These are phyloP conservation scores for Elymnias hypermnestra DNA, from an alignment of 1,140 invertebrate species.

Conservation along the genomic window DNA sequence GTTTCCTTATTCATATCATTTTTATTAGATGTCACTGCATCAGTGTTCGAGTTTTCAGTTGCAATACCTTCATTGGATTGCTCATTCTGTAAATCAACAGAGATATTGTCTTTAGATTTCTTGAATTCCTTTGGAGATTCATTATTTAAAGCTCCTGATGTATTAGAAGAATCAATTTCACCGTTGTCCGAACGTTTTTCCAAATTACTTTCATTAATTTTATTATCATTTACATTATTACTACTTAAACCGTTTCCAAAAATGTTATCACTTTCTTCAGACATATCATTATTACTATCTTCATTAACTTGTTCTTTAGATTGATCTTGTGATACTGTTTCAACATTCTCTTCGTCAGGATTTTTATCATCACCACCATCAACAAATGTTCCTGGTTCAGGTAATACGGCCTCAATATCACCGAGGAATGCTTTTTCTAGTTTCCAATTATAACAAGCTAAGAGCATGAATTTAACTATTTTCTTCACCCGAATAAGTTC, in stretches of 20 bases:
- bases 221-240: constrained; percentile 10
- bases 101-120: too few relatives aligned
- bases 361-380: constrained; percentile 34
- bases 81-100: too few relatives aligned
- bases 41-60: too few relatives aligned
- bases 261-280: constrained; percentile 16
- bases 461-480: constrained; percentile 88
- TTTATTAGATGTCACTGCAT: too few relatives aligned
- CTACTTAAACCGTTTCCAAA: constrained; percentile 11
- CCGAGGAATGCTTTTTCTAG: constrained; percentile 94
- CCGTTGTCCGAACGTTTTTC: too few relatives aligned
- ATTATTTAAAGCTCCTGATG: too few relatives aligned
- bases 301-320: constrained; percentile 9
- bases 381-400: constrained; percentile 62
- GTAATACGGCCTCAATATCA: constrained; percentile 85
- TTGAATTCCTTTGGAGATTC: too few relatives aligned
- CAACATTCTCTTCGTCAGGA: constrained; percentile 22
- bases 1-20: too few relatives aligned
- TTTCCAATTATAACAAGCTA: constrained; percentile 93
- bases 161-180: too few relatives aligned
- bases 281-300: constrained; percentile 13
- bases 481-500: constrained; percentile 91
- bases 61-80: too few relatives aligned
- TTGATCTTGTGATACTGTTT: not conserved
- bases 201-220: too few relatives aligned